phyloP scores from a whole-genome alignment of 1,140 invertebrate genomes.

The Caerostris darwini region DNA sequence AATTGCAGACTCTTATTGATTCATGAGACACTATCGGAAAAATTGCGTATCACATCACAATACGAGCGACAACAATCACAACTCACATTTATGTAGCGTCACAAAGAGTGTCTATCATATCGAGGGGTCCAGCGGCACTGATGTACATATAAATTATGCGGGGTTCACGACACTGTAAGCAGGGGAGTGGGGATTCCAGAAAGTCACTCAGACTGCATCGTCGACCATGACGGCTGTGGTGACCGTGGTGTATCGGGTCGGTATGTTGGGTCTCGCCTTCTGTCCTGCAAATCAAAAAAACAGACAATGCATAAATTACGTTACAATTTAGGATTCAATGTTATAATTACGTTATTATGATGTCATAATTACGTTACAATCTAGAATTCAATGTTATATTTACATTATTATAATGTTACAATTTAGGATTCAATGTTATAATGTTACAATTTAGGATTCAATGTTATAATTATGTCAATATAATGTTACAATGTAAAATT shows the following conservation, averaged over 20 bases:
- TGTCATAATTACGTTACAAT: no score
- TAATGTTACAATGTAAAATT: no score
- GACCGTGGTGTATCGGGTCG: slow-evolving; percentile 57
- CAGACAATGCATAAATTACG: no score
- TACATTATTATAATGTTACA: no score
- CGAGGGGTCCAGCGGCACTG: not conserved
- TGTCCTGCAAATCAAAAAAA: slow-evolving; percentile 10
- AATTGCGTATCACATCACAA: not conserved
- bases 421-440: no score
- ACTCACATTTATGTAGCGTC: not conserved
- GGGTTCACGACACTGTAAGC: slow-evolving; percentile 24
- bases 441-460: no score
- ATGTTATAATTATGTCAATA: no score
- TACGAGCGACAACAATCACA: not conserved
- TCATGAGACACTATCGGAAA: not conserved
- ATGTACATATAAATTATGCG: not conserved
- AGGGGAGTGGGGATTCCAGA: not conserved
- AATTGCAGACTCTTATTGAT: not conserved
- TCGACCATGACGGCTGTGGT: slow-evolving; percentile 58
- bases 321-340: no score
- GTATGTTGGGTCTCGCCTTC: slow-evolving; percentile 62
- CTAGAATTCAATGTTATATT: no score
- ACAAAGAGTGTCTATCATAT: not conserved
- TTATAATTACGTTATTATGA: no score
- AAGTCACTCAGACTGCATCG: slow-evolving; percentile 30